Base-by-base conservation (phyloP, 2,113 vertebrate species). In the Elgaria multicarinata region DNA sequence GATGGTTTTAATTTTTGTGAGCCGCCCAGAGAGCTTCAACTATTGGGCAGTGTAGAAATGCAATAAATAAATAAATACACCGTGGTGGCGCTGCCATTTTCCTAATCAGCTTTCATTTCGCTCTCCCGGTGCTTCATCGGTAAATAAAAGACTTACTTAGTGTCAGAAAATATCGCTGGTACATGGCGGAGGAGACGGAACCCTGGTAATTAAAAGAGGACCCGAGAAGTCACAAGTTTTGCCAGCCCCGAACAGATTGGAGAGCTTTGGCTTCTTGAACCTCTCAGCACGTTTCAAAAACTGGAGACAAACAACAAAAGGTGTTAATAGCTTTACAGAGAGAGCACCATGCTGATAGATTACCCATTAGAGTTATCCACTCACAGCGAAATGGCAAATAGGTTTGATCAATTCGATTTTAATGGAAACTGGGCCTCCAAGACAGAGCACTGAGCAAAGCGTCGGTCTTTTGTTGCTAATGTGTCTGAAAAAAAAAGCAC, bases 271-370 rank as follows among this genome's bases (percentile, higher is more conserved):
- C 97, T 98, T 97, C 98, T 98, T 98, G 97, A 98, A 97, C 97
- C 98, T 97, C 97, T 96, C 97, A 96, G 98, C 97, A 97, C 96
- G 96, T 98, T 98, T 95, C 16, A 93, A 96, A 98, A 97, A 96
- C 96, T 96, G 93, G 96, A 97, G 97, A 97, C 95, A 96, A 94
- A 98, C 97, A 98, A 99, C 98, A 98, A 99, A 99, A 98, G 98
- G 98, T 98, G 98, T 98, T 99, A 99, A 99, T 98, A 97, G 98
- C 97, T 98, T 98, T 98, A 98, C 98, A 42, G 78, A 95, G 97
- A 97, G 96, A 97, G 97, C 97, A 95, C 97, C 98, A 97, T 97
- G 98, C 98, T 98, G 98, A 98, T 98, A 98, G 97, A 98, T 97
- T 97, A 97, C 95, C 98, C 98, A 98, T 99, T 98, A 98, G 95